Evolutionary conservation across 35 echinoderm and acorn worm genomes (phyloP).

Genomic region (Ophioderma brevispina): DNA sequence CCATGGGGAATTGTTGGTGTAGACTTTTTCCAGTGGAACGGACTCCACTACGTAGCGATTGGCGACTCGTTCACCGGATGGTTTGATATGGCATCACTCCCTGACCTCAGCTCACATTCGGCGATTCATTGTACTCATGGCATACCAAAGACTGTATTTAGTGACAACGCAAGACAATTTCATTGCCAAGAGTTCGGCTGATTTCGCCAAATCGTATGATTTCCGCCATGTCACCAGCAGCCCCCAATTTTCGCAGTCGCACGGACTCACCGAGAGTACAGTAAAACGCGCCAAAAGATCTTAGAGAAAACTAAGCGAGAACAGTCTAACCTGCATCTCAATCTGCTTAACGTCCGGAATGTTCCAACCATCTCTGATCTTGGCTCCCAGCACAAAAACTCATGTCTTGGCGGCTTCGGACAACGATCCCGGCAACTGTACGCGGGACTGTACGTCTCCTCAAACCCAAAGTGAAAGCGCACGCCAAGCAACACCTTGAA

Average conservation of each 20-base stretch:
- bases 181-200: background rate
- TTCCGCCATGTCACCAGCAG: background rate
- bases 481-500: too few species aligned
- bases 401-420: conserved; percentile 36
- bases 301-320: conserved; percentile 55
- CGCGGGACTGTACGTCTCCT: too few species aligned
- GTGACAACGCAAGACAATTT: conserved; percentile 26
- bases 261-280: conserved; percentile 14
- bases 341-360: conserved; percentile 48
- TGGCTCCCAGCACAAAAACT: conserved; percentile 53
- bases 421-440: conserved; percentile 29
- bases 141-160: conserved; percentile 14
- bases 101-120: background rate
- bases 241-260: conserved; percentile 7
- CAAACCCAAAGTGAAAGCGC: too few species aligned
- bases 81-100: background rate
- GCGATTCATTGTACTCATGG: conserved; percentile 18
- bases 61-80: conserved; percentile 33
- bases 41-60: conserved; percentile 6
- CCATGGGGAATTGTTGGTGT: conserved; percentile 32
- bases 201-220: conserved; percentile 14
- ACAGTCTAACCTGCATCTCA: conserved; percentile 32
- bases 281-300: conserved; percentile 41
- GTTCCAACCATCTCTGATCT: conserved; percentile 18
- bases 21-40: conserved; percentile 7